These are phyloP conservation scores for Acomys russatus DNA, from an alignment of 2,797 vertebrate species.

Conservation along the genomic window DNA sequence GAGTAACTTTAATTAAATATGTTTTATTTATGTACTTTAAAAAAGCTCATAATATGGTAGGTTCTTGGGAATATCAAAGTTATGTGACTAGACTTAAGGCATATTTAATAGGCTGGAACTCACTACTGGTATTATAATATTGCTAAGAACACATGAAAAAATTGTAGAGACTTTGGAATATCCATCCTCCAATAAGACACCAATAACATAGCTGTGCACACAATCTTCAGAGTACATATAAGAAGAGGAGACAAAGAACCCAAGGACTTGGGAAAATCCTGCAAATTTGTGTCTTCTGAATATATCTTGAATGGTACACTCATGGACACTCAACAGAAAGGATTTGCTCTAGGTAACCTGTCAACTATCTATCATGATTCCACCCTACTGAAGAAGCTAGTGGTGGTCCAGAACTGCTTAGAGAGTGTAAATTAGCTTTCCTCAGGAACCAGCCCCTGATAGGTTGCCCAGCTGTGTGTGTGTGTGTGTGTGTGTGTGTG, in stretches of 20 bases:
- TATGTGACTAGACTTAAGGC: neutral
- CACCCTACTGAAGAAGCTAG: neutral
- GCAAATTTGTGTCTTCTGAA: neutral
- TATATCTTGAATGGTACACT: neutral
- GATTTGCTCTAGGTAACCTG: neutral
- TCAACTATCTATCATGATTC: neutral
- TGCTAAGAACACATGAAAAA: neutral
- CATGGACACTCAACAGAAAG: neutral
- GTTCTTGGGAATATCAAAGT: neutral
- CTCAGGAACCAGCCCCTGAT: neutral
- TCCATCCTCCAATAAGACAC: neutral
- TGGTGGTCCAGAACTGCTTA: neutral
- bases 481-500: no score
- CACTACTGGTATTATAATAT: neutral
- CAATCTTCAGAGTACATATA: neutral
- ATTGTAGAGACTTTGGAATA: neutral
- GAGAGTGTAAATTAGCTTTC: neutral
- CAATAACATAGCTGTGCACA: neutral
- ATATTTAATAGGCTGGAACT: neutral
- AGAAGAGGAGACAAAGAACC: neutral
- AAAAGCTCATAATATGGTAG: neutral
- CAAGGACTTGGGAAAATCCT: neutral
- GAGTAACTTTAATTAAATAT: neutral
- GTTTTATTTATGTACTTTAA: neutral
- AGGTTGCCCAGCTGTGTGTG: neutral